Conservation (phyloP, 2,888 invertebrate species). For the Thalpophila matura region DNA sequence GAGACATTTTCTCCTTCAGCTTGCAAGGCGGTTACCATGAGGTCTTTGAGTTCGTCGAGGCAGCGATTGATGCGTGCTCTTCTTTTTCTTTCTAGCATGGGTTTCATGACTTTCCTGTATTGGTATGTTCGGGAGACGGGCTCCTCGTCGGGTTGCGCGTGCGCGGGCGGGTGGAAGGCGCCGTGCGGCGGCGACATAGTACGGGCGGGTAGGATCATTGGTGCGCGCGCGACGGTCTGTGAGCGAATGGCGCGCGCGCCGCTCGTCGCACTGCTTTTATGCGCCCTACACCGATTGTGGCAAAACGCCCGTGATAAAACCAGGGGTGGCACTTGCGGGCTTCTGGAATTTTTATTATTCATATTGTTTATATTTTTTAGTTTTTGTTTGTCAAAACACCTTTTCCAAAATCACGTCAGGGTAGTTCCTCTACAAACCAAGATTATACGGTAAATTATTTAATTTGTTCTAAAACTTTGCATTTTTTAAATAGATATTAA, state of each 20-base stretch:
- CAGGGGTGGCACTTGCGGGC: conserved; percentile 80
- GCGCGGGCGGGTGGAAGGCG: conserved; percentile 87
- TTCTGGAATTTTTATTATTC: background rate
- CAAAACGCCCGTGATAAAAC: conserved; percentile 90
- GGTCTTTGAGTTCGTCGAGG: conserved; percentile 96
- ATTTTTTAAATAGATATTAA: too few relatives aligned
- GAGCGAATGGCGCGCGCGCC: conserved; percentile 89
- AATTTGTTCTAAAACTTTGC: too few relatives aligned
- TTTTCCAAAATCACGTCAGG: too few relatives aligned
- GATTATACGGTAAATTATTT: too few relatives aligned
- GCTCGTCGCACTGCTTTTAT: conserved; percentile 83
- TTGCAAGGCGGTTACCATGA: conserved; percentile 96
- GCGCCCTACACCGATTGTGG: conserved; percentile 89
- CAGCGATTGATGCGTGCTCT: conserved; percentile 97
- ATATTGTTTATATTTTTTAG: background rate
- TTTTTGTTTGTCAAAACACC: too few relatives aligned
- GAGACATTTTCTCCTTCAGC: conserved; percentile 97
- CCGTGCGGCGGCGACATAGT: conserved; percentile 89
- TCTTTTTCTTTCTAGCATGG: conserved; percentile 96
- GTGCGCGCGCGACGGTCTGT: conserved; percentile 86
- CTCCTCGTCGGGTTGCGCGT: conserved; percentile 85
- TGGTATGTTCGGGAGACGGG: conserved; percentile 97
- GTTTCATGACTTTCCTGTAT: conserved; percentile 98
- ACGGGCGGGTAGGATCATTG: conserved; percentile 88
- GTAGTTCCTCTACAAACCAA: too few relatives aligned